Evolutionary conservation across 2,797 vertebrate species (phyloP).

Genomic region (Gallinago nigripennis): DNA sequence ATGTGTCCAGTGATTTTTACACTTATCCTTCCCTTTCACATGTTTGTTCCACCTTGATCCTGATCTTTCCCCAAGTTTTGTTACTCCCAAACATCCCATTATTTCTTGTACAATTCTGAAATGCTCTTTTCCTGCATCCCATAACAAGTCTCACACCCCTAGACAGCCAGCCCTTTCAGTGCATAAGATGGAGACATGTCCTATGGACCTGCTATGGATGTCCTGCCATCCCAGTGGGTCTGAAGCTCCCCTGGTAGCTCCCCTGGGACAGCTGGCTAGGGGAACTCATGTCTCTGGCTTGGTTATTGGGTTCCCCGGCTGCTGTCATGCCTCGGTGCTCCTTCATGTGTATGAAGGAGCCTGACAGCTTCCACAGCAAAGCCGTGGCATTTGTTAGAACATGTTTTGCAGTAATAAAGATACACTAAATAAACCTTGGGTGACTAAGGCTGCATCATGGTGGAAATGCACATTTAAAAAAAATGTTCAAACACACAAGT

Average conservation of each 20-base stretch:
- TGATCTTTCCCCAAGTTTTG: not conserved
- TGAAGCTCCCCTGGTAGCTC: not conserved
- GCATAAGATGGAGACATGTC: not conserved
- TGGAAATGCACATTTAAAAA: not conserved
- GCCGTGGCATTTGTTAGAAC: not conserved
- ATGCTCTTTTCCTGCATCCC: not conserved
- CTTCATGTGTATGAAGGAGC: not conserved
- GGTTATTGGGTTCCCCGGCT: not conserved
- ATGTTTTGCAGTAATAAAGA: not conserved
- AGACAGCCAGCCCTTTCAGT: not conserved
- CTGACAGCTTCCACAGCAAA: not conserved
- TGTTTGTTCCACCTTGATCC: not conserved
- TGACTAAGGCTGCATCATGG: not conserved
- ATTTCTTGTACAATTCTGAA: not conserved
- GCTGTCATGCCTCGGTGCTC: not conserved
- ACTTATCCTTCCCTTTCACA: not conserved
- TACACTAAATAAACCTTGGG: not conserved
- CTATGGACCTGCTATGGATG: not conserved
- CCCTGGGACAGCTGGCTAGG: not conserved
- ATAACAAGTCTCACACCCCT: not conserved
- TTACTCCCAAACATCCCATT: not conserved
- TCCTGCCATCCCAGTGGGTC: not conserved
- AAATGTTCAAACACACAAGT: not conserved
- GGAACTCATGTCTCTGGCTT: accelerated
- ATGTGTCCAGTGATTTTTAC: not conserved